Conservation (phyloP, 2,113 vertebrate species). For the Brachyistius frenatus region DNA sequence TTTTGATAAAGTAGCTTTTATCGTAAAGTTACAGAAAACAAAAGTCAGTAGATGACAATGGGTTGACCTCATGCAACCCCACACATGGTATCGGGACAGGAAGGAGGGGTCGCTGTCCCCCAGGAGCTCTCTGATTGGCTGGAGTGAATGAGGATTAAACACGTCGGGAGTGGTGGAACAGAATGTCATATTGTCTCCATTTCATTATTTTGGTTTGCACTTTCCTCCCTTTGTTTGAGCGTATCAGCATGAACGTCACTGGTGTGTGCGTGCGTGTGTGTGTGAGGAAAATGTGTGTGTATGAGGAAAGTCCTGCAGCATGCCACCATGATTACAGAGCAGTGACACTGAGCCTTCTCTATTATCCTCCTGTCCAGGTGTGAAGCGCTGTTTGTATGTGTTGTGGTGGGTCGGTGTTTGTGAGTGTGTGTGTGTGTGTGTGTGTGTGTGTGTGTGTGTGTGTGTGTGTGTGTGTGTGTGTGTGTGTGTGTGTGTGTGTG, state of each 20-base stretch:
- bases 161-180: not conserved
- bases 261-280: slow-evolving; percentile 17
- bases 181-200: slow-evolving; percentile 42
- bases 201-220: slow-evolving; percentile 42
- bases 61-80: slow-evolving; percentile 15
- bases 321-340: slow-evolving; percentile 69
- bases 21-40: no score
- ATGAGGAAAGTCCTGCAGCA: slow-evolving; percentile 30
- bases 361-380: slow-evolving; percentile 75
- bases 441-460: no score
- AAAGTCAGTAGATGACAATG: not conserved
- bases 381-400: slow-evolving; percentile 49
- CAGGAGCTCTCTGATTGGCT: slow-evolving; percentile 28
- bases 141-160: not conserved
- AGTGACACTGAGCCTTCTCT: slow-evolving; percentile 33
- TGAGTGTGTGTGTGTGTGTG: slow-evolving; percentile 28
- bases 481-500: slow-evolving; percentile 7
- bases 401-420: not conserved
- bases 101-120: slow-evolving; percentile 20
- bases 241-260: slow-evolving; percentile 6
- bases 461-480: no score
- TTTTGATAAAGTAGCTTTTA: no score
- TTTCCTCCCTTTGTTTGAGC: slow-evolving; percentile 69
- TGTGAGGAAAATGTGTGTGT: slow-evolving; percentile 21
- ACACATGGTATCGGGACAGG: not conserved